phyloP scores from a whole-genome alignment of 2,797 vertebrate species.

The Apogon hyalosoma region DNA sequence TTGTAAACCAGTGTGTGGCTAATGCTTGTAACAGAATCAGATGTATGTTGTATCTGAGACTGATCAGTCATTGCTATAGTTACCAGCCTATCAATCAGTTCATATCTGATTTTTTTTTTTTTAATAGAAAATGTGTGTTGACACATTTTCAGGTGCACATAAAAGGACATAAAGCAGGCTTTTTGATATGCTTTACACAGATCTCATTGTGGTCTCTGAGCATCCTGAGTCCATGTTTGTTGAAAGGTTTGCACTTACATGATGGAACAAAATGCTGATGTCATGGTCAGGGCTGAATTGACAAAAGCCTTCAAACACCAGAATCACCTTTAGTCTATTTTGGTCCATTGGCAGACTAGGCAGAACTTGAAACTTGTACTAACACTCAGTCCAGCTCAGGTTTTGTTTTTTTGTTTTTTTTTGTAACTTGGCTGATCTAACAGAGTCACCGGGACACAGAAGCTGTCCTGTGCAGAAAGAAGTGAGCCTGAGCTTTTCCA shows the following conservation, averaged over 20 bases:
- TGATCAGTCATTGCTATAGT: too few relatives aligned
- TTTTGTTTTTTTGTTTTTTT: constrained; percentile 9
- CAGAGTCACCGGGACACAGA: constrained; percentile 27
- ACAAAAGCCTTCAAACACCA: constrained; percentile 28
- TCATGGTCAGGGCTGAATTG: constrained; percentile 47
- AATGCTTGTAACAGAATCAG: too few relatives aligned
- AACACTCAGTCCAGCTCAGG: constrained; percentile 25
- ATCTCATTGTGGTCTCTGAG: constrained; percentile 51
- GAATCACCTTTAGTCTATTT: constrained; percentile 52
- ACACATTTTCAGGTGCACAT: constrained; percentile 21
- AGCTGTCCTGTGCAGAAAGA: constrained; percentile 18
- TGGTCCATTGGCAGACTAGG: constrained; percentile 26
- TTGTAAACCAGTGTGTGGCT: too few relatives aligned
- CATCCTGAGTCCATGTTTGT: constrained; percentile 44
- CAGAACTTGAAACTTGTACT: constrained; percentile 30
- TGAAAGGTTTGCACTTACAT: constrained; percentile 49
- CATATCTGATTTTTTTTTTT: too few relatives aligned
- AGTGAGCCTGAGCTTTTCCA: background rate
- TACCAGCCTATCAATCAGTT: too few relatives aligned
- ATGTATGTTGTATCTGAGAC: too few relatives aligned
- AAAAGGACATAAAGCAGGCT: constrained; percentile 21
- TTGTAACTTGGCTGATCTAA: constrained; percentile 36
- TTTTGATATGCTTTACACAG: constrained; percentile 24
- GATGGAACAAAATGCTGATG: constrained; percentile 65
- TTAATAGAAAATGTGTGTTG: constrained; percentile 14